Evolutionary conservation across 2,113 vertebrate genomes (phyloP).

Genomic region (Anser cygnoides): DNA sequence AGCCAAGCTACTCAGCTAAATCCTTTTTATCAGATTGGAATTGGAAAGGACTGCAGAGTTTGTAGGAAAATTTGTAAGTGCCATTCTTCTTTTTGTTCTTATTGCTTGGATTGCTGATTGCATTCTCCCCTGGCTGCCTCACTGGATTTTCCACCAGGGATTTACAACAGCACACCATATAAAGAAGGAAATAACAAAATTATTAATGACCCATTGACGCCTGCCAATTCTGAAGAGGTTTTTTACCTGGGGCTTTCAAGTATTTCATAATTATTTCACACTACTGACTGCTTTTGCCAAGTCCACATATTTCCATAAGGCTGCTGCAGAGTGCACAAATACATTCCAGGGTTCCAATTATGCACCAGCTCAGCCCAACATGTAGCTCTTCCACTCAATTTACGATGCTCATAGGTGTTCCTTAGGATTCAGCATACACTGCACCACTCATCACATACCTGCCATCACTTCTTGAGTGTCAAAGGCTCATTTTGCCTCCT

Average conservation of each 20-base stretch:
- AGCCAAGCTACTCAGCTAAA: conserved; percentile 56
- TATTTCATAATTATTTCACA: conserved; percentile 59
- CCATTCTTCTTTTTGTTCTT: conserved; percentile 62
- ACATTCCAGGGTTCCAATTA: conserved; percentile 29
- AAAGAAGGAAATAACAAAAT: conserved; percentile 64
- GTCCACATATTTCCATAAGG: conserved; percentile 38
- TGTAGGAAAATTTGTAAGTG: conserved; percentile 50
- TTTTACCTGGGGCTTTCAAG: conserved; percentile 67
- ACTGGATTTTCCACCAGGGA: conserved; percentile 47
- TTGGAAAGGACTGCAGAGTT: conserved; percentile 59
- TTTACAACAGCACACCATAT: conserved; percentile 36
- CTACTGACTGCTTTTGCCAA: conserved; percentile 55
- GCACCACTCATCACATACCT: conserved; percentile 4
- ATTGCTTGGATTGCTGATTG: conserved; percentile 39
- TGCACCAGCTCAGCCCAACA: neutral
- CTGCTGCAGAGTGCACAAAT: conserved; percentile 27
- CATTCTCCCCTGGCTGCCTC: conserved; percentile 41
- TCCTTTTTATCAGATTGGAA: conserved; percentile 61
- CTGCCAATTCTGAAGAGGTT: conserved; percentile 68
- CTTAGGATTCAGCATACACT: neutral
- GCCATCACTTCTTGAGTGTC: conserved; percentile 26
- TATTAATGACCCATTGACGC: conserved; percentile 65
- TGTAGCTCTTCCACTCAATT: conserved; percentile 29
- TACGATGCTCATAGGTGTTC: neutral
- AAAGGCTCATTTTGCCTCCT: conserved; percentile 11